A percentile compares a stretch with the other conserved stretches of the same genome.
Conservation (phyloP, 2,888 invertebrate genomes). For the Monochamus alternatus region DNA sequence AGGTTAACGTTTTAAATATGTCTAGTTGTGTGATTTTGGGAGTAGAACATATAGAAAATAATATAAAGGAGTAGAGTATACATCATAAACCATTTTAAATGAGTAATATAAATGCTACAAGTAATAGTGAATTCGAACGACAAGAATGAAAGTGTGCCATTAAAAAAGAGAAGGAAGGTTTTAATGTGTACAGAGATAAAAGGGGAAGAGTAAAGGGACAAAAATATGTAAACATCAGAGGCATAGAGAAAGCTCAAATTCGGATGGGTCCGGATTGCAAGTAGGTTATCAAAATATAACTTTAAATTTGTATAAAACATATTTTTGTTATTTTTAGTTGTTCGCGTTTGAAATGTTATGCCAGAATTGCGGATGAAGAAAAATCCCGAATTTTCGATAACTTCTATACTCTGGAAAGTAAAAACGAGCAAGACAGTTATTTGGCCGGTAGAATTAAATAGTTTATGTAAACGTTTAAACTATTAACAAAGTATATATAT, state of each 20-base stretch:
- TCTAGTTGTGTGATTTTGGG: too few species aligned
- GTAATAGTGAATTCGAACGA: slow-evolving; percentile 1
- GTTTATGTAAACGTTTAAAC: too few species aligned
- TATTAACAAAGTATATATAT: too few species aligned
- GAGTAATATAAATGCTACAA: background rate
- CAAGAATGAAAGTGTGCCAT: slow-evolving; percentile 1
- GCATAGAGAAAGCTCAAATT: background rate
- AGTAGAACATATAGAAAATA: too few species aligned
- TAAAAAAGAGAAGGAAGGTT: background rate
- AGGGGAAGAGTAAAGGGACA: background rate
- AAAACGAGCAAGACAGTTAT: too few species aligned
- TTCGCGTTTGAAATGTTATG: too few species aligned
- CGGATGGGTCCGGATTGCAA: background rate
- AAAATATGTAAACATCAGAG: background rate
- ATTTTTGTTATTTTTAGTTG: too few species aligned
- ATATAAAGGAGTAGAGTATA: background rate
- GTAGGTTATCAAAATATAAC: background rate
- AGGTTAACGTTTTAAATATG: too few species aligned
- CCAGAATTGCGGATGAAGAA: too few species aligned
- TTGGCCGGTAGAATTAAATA: too few species aligned
- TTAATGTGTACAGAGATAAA: background rate
- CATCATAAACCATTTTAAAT: slow-evolving; percentile 1
- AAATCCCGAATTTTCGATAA: too few species aligned
- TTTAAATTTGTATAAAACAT: background rate
- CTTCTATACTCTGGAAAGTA: too few species aligned